These are phyloP conservation scores for Silurus meridionalis DNA, from an alignment of 2,113 vertebrate genomes.

Conservation along the genomic window DNA sequence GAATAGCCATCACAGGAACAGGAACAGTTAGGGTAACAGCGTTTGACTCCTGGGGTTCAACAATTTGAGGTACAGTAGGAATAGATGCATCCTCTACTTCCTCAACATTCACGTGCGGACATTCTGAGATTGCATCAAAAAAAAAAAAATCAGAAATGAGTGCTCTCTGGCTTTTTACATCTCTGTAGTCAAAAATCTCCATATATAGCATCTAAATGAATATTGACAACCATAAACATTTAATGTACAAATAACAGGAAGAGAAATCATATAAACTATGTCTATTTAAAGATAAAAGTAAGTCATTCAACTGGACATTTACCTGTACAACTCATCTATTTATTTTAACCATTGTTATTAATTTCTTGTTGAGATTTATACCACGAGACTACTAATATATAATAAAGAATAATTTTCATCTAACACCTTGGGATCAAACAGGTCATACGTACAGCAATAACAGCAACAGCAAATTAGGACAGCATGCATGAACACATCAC, in stretches of 20 bases:
- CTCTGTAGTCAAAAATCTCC: not conserved
- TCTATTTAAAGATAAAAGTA: not conserved
- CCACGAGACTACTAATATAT: not conserved
- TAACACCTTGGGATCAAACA: not conserved
- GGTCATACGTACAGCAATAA: not conserved
- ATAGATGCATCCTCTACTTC: constrained; percentile 27
- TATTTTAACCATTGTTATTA: not conserved
- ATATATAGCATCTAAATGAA: not conserved
- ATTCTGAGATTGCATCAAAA: constrained; percentile 34
- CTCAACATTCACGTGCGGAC: constrained; percentile 49
- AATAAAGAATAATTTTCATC: not conserved
- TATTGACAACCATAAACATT: not conserved
- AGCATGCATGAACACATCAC: constrained; percentile 29
- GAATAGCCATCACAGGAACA: not conserved
- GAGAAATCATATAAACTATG: not conserved
- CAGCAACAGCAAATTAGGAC: constrained; percentile 26
- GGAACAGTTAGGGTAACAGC: constrained; percentile 14
- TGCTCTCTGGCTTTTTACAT: not conserved
- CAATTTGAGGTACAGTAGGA: constrained; percentile 60
- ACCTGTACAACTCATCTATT: not conserved
- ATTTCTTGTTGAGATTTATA: not conserved
- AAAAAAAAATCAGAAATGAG: not conserved
- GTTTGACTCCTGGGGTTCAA: constrained; percentile 56
- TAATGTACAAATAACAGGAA: not conserved
- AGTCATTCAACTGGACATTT: not conserved